phyloP scores from a whole-genome alignment of 1,140 invertebrate genomes.

The Meloidogyne hapla region DNA sequence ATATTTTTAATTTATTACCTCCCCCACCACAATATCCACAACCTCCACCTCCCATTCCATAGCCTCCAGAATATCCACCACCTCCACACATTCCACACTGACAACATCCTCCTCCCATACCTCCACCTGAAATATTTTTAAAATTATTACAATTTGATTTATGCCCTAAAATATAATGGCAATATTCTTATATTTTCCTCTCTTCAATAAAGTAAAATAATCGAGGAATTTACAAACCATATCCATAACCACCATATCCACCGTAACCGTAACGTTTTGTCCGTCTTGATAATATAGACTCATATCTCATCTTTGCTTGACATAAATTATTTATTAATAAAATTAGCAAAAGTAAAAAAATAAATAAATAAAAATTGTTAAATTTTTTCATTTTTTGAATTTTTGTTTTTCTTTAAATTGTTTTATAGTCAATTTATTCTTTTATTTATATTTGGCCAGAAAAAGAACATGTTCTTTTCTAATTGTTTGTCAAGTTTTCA shows the following conservation, averaged over 20 bases:
- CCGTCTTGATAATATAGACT: neutral
- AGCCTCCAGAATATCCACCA: neutral
- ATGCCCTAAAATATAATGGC: neutral
- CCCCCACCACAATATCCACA: neutral
- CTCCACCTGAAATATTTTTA: neutral
- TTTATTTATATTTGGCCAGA: neutral
- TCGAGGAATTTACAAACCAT: neutral
- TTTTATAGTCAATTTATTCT: neutral
- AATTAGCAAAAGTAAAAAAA: neutral
- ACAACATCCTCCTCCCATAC: neutral
- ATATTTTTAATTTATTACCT: neutral
- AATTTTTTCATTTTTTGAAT: neutral
- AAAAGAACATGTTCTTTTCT: neutral
- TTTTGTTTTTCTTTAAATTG: neutral
- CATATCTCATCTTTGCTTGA: constrained; percentile 1
- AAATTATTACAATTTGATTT: neutral
- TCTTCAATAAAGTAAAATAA: too few relatives aligned
- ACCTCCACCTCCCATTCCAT: neutral
- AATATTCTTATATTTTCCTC: too few relatives aligned
- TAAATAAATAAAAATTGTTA: neutral
- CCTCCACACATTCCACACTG: constrained; percentile 4
- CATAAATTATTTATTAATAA: constrained; percentile 6
- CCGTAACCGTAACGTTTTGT: neutral
- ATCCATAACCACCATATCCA: neutral
- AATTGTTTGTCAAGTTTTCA: neutral